Conservation (phyloP, 1,140 invertebrate species). For the Orchesella cincta region DNA sequence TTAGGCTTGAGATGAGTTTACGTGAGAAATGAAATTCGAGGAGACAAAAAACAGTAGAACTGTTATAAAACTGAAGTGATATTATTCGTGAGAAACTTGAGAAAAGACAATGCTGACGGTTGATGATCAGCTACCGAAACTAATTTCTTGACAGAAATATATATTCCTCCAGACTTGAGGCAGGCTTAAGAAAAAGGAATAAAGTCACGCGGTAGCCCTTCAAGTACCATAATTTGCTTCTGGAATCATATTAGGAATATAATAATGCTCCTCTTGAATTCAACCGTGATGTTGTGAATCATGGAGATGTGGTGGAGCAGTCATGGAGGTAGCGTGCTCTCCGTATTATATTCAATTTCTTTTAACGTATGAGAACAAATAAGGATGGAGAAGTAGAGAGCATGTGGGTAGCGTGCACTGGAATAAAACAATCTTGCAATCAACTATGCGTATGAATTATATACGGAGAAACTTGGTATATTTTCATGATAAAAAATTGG, state of each 20-base stretch:
- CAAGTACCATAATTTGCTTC: neutral
- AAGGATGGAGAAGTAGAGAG: neutral
- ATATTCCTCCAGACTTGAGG: neutral
- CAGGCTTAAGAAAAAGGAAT: neutral
- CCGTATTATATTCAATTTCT: slow-evolving; percentile 16
- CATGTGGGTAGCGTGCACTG: too few species aligned
- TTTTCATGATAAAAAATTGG: neutral
- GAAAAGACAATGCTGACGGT: neutral
- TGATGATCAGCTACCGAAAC: slow-evolving; percentile 29
- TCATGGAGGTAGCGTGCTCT: neutral
- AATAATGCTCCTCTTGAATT: neutral
- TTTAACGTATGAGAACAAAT: neutral
- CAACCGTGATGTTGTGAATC: neutral
- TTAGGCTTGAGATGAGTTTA: too few species aligned
- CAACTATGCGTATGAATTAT: too few species aligned
- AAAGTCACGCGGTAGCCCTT: slow-evolving; percentile 22
- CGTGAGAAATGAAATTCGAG: slow-evolving; percentile 21
- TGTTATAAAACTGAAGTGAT: slow-evolving; percentile 7
- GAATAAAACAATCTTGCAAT: too few species aligned
- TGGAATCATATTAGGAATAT: neutral
- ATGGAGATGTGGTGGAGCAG: slow-evolving; percentile 2
- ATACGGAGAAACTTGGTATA: too few species aligned
- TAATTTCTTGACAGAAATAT: slow-evolving; percentile 22
- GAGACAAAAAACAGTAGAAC: neutral
- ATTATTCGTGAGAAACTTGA: slow-evolving; percentile 15